These are phyloP conservation scores for Eupsittula cactorum DNA, from an alignment of 2,113 vertebrate species.

Conservation along the genomic window DNA sequence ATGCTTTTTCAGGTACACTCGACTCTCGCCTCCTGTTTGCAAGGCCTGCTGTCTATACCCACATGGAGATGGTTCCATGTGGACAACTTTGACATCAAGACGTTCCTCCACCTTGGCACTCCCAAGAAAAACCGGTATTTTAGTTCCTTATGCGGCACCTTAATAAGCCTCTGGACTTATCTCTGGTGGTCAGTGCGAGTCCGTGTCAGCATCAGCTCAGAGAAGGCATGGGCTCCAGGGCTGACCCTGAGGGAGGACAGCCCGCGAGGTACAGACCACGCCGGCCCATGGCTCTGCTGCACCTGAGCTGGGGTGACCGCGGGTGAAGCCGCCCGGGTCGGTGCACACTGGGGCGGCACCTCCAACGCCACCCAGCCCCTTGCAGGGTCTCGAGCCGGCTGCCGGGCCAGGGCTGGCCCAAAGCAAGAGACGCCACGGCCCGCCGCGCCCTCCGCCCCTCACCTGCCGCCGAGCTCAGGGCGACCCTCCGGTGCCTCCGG, in stretches of 20 bases:
- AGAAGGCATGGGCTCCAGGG: background rate
- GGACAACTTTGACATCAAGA: background rate
- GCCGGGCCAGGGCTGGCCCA: background rate
- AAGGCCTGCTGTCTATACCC: background rate
- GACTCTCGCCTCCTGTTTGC: background rate
- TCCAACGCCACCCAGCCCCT: background rate
- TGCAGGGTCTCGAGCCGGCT: background rate
- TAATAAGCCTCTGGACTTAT: rapidly evolving
- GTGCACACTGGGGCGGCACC: background rate
- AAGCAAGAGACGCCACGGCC: background rate
- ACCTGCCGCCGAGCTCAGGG: conserved; percentile 78
- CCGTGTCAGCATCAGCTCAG: rapidly evolving
- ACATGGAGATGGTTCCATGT: rapidly evolving
- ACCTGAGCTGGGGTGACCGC: background rate
- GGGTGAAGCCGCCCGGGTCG: background rate
- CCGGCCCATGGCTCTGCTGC: background rate
- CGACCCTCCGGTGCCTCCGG: conserved; percentile 73
- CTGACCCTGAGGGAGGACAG: background rate
- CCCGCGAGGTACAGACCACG: background rate
- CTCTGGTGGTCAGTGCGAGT: rapidly evolving
- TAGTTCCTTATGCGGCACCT: background rate
- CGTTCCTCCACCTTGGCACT: background rate
- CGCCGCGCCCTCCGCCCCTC: conserved; percentile 22
- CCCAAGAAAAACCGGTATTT: background rate
- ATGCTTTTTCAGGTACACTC: rapidly evolving